Evolutionary conservation across 30 jellyfish, hydroid and myxozoan genomes (phyloP).

Genomic region (Catostylus mosaicus): DNA sequence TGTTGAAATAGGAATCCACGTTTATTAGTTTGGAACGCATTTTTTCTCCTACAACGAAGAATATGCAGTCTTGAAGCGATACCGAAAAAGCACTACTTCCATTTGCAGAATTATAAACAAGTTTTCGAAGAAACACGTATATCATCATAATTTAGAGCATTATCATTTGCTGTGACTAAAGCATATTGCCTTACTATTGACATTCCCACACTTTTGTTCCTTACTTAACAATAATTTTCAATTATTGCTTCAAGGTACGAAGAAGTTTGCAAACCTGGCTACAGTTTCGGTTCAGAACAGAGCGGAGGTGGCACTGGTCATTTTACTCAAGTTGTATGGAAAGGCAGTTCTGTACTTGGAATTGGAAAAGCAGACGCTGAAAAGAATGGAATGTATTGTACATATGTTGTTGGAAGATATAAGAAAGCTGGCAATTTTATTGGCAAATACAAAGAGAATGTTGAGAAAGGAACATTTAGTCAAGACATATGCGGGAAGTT

Average conservation of each 20-base stretch:
- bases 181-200: background rate
- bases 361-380: conserved; percentile 64
- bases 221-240: too few relatives aligned
- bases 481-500: conserved; percentile 11
- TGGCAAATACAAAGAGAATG: conserved; percentile 69
- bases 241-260: conserved; percentile 82
- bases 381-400: conserved; percentile 58
- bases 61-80: too few relatives aligned
- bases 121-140: too few relatives aligned
- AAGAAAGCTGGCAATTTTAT: conserved; percentile 65
- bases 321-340: conserved; percentile 91
- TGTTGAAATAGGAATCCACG: too few relatives aligned
- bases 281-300: conserved; percentile 52
- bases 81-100: too few relatives aligned
- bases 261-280: conserved; percentile 84
- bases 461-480: conserved; percentile 56
- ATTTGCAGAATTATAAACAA: too few relatives aligned
- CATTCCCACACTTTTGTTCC: background rate
- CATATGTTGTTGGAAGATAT: conserved; percentile 73
- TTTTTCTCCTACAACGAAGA: too few relatives aligned
- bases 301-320: conserved; percentile 73
- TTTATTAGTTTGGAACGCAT: too few relatives aligned
- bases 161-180: background rate
- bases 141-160: too few relatives aligned
- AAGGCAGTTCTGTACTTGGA: conserved; percentile 52